Evolutionary conservation across 2,113 vertebrate species (phyloP), one percentile per base, ranked within the genome.

Genomic region (Pipa parva): DNA sequence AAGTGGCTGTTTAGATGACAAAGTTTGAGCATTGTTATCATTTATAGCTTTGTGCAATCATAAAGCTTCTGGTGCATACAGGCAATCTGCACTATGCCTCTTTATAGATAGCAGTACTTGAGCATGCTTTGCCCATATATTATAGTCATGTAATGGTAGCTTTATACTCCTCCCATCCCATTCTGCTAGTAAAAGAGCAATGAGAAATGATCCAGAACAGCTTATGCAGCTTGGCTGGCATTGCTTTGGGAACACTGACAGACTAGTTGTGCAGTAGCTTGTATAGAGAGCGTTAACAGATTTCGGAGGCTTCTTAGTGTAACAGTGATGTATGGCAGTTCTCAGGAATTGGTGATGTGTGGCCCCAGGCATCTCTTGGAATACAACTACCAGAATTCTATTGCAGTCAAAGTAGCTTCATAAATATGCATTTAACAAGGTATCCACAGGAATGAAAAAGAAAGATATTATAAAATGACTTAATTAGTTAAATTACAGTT

Each of bases 221-320:
- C 48, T 61, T 69, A 31, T 49, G 37, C 54, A 54, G 33, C 58
- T 69, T 69, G 66, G 48, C 57, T 69, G 65, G 60, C 65, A 69
- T 69, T 69, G 65, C 33, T 18, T 49, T 3, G 22, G 48, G 25
- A 26, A 22, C 26, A 61, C 31, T 45, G 57, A 9, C 21, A 54
- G 57, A 39, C 13, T 24, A 49, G 48, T 58, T 69, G 66, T 69
- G 66, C 24, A 36, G 24, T 59, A 42, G 42, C 45, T 52, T 60
- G 58, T 52, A 61, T 61, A 60, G 15, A 42, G 20, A 20, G 63
- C 20, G 39, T 17, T 45, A n/a, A 56, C n/a, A 55, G 46, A 56
- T n/a, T 24, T 51, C 31, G 55, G 29, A 1, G 3, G 33, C 33
- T 24, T 65, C 21, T 45, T 26, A 17, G 29, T 52, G 24, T 45